These are phyloP conservation scores for Leucophenga varia DNA, from an alignment of 1,140 invertebrate species.

Conservation along the genomic window DNA sequence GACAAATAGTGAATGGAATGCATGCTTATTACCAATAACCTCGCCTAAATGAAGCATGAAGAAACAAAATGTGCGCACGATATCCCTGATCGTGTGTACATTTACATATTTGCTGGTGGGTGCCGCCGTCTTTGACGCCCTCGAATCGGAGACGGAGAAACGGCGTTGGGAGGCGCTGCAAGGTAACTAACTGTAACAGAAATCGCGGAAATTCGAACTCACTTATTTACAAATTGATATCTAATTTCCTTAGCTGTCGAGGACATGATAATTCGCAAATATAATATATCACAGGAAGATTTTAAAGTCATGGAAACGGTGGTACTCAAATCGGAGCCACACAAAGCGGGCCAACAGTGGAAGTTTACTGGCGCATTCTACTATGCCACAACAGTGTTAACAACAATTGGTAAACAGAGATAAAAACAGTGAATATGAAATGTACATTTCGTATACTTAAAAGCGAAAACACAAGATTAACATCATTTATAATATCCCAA, in stretches of 20 bases:
- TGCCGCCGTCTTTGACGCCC: constrained; percentile 98
- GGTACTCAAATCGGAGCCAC: constrained; percentile 88
- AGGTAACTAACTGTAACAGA: constrained; percentile 64
- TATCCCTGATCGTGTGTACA: constrained; percentile 98
- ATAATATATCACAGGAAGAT: constrained; percentile 91
- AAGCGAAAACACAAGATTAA: no score
- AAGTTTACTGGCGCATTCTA: constrained; percentile 99
- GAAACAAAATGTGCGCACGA: constrained; percentile 97
- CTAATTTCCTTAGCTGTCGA: no score
- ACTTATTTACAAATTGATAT: no score
- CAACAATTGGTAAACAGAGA: no score
- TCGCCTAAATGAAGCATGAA: constrained; percentile 71
- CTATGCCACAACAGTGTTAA: constrained; percentile 67
- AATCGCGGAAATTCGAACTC: no score
- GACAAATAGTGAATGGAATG: constrained; percentile 20
- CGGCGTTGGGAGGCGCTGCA: constrained; percentile 81
- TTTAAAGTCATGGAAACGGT: constrained; percentile 90
- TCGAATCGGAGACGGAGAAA: constrained; percentile 93
- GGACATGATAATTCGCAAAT: constrained; percentile 80
- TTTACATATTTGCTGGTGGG: constrained; percentile 98
- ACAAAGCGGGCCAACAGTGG: constrained; percentile 98
- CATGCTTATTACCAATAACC: constrained; percentile 40
- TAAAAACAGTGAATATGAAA: no score
- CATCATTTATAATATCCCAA: no score
- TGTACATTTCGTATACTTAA: no score